These are phyloP conservation scores for Acipenser oxyrinchus DNA, from an alignment of 2,797 vertebrate species.

Conservation along the genomic window DNA sequence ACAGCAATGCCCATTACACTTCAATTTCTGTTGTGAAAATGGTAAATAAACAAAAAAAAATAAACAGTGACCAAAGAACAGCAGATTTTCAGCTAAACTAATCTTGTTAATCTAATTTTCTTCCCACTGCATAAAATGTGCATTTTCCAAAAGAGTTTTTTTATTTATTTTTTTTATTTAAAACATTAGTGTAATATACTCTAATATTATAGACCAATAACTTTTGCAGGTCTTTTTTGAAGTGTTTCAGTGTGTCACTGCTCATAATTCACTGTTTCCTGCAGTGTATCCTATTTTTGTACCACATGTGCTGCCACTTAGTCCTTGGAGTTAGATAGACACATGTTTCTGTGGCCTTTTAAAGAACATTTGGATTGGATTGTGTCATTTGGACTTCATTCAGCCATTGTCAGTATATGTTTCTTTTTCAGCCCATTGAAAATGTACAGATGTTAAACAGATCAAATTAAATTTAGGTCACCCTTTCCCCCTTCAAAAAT, in stretches of 20 bases:
- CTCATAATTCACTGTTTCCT: slow-evolving; percentile 15
- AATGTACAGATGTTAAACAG: slow-evolving; percentile 21
- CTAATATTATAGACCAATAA: background rate
- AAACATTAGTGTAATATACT: too few relatives aligned
- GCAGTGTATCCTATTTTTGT: slow-evolving; percentile 13
- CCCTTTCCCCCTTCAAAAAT: slow-evolving; percentile 7
- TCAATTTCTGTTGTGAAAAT: too few relatives aligned
- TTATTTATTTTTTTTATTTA: too few relatives aligned
- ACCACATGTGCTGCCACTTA: slow-evolving; percentile 16
- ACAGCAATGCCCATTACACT: too few relatives aligned
- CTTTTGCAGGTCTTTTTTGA: slow-evolving; percentile 1
- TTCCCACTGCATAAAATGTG: too few relatives aligned
- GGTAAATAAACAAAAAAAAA: too few relatives aligned
- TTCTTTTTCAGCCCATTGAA: slow-evolving; percentile 10
- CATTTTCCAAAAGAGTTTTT: too few relatives aligned
- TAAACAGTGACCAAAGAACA: too few relatives aligned
- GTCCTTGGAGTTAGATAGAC: background rate
- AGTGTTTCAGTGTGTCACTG: background rate
- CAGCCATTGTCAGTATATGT: slow-evolving; percentile 13
- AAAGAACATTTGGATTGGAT: slow-evolving; percentile 23
- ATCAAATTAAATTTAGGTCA: slow-evolving; percentile 23
- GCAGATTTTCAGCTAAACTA: too few relatives aligned
- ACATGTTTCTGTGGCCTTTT: slow-evolving; percentile 8
- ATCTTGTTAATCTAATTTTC: too few relatives aligned
- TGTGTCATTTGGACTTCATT: slow-evolving; percentile 14